phyloP scores from a whole-genome alignment of 2,888 invertebrate species.

The Bedellia somnulentella region DNA sequence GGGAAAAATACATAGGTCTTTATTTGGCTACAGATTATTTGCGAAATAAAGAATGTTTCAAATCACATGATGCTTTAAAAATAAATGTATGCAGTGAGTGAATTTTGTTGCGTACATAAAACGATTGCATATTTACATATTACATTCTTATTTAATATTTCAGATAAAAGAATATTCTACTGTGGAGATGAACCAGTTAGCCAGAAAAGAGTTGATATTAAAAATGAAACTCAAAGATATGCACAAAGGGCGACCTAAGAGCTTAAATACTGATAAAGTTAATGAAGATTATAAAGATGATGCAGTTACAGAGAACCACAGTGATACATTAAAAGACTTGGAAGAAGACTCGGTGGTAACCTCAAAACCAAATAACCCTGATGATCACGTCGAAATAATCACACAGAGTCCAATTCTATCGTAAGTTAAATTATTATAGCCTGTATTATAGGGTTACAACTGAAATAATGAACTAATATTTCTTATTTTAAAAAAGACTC shows the following conservation, averaged over 20 bases:
- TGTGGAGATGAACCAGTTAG: slow-evolving; percentile 39
- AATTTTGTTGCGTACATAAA: too few relatives aligned
- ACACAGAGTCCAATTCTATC: slow-evolving; percentile 21
- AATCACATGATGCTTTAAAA: too few relatives aligned
- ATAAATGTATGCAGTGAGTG: too few relatives aligned
- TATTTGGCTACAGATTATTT: too few relatives aligned
- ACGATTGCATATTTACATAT: too few relatives aligned
- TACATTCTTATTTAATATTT: slow-evolving; percentile 7
- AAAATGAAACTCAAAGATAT: slow-evolving; percentile 24
- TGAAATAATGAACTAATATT: too few relatives aligned
- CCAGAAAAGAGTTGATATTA: slow-evolving; percentile 26
- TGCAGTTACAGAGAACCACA: slow-evolving; percentile 20
- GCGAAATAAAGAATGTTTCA: too few relatives aligned
- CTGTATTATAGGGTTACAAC: too few relatives aligned
- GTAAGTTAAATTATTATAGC: too few relatives aligned
- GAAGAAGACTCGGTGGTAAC: slow-evolving; percentile 45
- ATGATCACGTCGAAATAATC: slow-evolving; percentile 33
- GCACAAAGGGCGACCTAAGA: slow-evolving; percentile 20
- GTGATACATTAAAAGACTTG: slow-evolving; percentile 29
- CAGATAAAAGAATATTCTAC: slow-evolving; percentile 45
- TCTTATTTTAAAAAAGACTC: too few relatives aligned
- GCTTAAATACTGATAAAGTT: slow-evolving; percentile 12
- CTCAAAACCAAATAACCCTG: slow-evolving; percentile 25
- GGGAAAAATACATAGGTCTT: too few relatives aligned
- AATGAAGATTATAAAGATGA: slow-evolving; percentile 10